These are phyloP conservation scores for Entomobrya multifasciata DNA, from an alignment of 2,888 invertebrate species.

Conservation along the genomic window DNA sequence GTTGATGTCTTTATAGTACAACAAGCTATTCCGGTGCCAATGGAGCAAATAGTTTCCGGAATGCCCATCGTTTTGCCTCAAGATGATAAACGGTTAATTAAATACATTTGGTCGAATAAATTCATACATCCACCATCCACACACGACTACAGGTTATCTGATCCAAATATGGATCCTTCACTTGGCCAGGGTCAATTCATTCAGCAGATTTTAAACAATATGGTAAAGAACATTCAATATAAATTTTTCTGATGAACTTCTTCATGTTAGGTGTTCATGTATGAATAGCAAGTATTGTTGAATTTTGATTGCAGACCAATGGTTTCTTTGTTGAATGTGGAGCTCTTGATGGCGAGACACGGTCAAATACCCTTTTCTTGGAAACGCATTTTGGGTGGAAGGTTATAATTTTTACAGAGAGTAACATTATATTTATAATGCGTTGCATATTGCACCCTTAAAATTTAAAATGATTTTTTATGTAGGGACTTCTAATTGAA, in stretches of 20 bases:
- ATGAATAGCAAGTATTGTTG: no score
- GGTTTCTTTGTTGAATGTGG: constrained; percentile 80
- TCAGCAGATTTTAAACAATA: constrained; percentile 76
- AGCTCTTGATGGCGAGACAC: constrained; percentile 81
- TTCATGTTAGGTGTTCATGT: no score
- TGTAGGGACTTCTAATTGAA: constrained; percentile 81
- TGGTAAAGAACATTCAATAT: constrained; percentile 75
- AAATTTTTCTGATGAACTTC: no score
- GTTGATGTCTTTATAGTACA: no score
- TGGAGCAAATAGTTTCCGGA: constrained; percentile 39
- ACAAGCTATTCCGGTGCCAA: no score
- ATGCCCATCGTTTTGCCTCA: constrained; percentile 57
- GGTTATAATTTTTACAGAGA: no score
- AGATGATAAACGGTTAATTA: constrained; percentile 66
- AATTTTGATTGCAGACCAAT: no score
- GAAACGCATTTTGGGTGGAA: constrained; percentile 81
- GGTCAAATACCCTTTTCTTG: constrained; percentile 81
- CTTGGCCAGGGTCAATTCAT: constrained; percentile 79
- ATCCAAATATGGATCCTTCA: constrained; percentile 78
- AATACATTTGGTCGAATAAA: constrained; percentile 55
- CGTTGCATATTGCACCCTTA: background rate
- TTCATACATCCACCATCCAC: constrained; percentile 54
- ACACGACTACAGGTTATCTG: constrained; percentile 76
- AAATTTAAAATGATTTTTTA: no score
- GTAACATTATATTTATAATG: no score